Percentiles rank a stretch among this genome's conserved stretches.
phyloP scores from a whole-genome alignment of 2,113 vertebrate genomes.

The Daboia siamensis region DNA sequence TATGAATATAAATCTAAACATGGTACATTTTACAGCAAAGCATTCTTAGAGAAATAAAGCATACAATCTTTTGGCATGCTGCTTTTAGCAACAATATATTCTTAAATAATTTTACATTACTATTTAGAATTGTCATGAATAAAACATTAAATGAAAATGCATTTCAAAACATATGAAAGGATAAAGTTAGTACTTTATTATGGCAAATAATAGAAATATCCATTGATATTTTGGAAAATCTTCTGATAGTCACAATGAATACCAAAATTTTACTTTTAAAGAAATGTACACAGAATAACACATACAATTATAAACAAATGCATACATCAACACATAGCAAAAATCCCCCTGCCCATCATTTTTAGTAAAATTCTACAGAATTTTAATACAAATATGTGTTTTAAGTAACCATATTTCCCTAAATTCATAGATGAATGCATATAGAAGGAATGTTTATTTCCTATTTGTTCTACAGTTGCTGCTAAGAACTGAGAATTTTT shows the following conservation, averaged over 20 bases:
- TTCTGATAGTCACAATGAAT: background rate
- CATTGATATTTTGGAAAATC: slow-evolving; percentile 47
- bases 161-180: slow-evolving; percentile 38
- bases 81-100: slow-evolving; percentile 45
- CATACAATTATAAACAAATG: background rate
- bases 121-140: slow-evolving; percentile 38
- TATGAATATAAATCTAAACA: slow-evolving; percentile 38
- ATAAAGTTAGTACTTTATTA: slow-evolving; percentile 53
- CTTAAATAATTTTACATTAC: slow-evolving; percentile 52
- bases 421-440: background rate
- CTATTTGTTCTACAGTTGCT: background rate
- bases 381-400: background rate
- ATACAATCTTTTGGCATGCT: slow-evolving; percentile 39
- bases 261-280: background rate
- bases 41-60: slow-evolving; percentile 49
- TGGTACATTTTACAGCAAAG: slow-evolving; percentile 14
- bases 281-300: background rate
- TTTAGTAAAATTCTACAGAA: background rate
- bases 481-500: background rate
- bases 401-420: background rate
- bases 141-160: slow-evolving; percentile 41
- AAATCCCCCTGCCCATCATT: background rate
- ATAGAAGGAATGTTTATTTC: background rate
- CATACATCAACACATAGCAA: background rate
- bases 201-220: background rate